Evolutionary conservation across 2,797 vertebrate genomes (phyloP).

Genomic region (Sebastes itinus): DNA sequence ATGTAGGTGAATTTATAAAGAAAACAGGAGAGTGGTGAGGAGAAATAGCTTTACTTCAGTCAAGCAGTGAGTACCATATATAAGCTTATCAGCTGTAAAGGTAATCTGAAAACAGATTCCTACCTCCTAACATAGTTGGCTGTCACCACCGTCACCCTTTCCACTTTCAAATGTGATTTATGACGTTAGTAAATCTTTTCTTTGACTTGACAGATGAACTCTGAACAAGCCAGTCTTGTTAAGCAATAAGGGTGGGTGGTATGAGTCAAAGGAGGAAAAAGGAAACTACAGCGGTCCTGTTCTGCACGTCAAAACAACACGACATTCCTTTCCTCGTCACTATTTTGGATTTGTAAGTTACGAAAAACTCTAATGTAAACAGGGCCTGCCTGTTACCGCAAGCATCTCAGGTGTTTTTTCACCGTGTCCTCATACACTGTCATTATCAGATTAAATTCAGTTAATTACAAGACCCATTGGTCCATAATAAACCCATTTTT

Average conservation of each 20-base stretch:
- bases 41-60: not conserved
- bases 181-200: constrained; percentile 1
- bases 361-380: not conserved
- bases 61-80: not conserved
- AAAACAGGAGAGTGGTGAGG: not conserved
- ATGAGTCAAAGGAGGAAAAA: constrained; percentile 60
- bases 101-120: not conserved
- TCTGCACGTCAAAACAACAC: constrained; percentile 9
- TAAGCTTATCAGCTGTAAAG: not conserved
- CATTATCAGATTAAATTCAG: not conserved
- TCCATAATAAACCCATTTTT: not conserved
- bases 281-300: constrained; percentile 18
- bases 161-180: not conserved
- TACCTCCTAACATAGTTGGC: not conserved
- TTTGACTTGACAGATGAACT: constrained; percentile 14
- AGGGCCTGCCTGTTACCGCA: not conserved
- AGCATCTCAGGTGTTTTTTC: not conserved
- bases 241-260: not conserved
- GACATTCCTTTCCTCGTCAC: not conserved
- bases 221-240: constrained; percentile 47
- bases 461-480: not conserved
- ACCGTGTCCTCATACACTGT: not conserved
- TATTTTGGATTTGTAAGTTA: not conserved
- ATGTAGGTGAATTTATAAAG: not conserved
- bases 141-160: not conserved